Evolutionary conservation across 2,113 vertebrate species (phyloP), one percentile per base, ranked within the genome.

Genomic region (Fulmarus glacialis): DNA sequence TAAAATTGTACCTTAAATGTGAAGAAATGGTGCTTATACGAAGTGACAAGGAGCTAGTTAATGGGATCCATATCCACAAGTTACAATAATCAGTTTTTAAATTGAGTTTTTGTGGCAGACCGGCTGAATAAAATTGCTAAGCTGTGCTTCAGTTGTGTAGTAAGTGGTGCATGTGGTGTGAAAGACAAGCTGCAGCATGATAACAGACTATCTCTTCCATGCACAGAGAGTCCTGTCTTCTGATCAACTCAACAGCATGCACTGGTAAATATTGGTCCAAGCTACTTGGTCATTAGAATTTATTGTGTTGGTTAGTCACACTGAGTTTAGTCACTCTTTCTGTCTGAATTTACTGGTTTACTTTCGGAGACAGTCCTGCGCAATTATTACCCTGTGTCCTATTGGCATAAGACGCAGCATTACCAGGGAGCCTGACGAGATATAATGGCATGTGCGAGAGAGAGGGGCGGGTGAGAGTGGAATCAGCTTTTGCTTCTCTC

Each of bases 41-140:
- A 86, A 95, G 89, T 94, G 88, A 95, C 93, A 95, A 93, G 92
- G 75, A 94, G 82, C 82, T 90, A 75, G 78, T 92, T 92, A 94
- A 94, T 94, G 89, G 95, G 91, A 96, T 96, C 96, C 80, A 83
- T 97, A 95, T 92, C 95, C 93, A 82, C 90, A 90, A 96, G 94
- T 87, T 93, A 91, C 88, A 97, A 94, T 93, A 91, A 95, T 88
- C 86, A 48, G 71, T 58, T 95, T 91, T 96, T 83, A 96, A 97
- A 97, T 95, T 87, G 89, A 92, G 89, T 96, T 97, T 97, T 96
- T 96, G 93, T 97, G 88, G 88, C 88, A 95, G 89, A 91, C 88
- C 36, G 4, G 72, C 84, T 86, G 86, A 93, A 78, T 94, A 91
- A 97, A 95, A 96, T 91, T 89, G 93, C 50, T 15, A 96, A 93